Conservation (phyloP, 2,113 vertebrate genomes). For the Pristiophorus japonicus region DNA sequence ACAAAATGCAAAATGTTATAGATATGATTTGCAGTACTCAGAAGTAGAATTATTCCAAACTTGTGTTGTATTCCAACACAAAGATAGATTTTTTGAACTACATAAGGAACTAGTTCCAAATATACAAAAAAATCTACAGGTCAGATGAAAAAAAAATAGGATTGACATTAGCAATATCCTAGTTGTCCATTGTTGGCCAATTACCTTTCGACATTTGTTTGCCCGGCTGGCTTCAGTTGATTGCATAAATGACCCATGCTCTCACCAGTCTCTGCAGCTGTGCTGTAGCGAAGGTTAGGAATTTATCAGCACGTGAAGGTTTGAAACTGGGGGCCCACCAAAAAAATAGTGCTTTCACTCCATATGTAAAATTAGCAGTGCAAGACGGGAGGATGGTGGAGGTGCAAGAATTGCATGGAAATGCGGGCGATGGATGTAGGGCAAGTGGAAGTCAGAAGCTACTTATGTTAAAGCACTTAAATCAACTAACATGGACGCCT, state of each 20-base stretch:
- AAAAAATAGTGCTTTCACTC: background rate
- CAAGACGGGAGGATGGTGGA: background rate
- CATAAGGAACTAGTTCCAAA: background rate
- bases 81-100: background rate
- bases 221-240: too few relatives aligned
- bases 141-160: background rate
- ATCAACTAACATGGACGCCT: background rate
- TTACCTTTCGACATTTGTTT: background rate
- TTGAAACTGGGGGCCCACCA: background rate
- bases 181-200: background rate
- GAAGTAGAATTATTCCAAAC: background rate
- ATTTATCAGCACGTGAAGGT: background rate
- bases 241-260: background rate
- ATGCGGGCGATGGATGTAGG: background rate
- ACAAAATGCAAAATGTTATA: background rate
- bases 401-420: background rate
- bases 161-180: background rate
- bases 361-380: background rate
- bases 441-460: background rate
- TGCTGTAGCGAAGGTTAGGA: background rate
- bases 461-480: background rate
- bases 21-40: background rate
- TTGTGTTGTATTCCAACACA: background rate
- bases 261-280: background rate
- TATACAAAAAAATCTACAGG: background rate